Percentiles rank a stretch among this genome's conserved stretches.
phyloP scores from a whole-genome alignment of 2,797 vertebrate species.

The Takifugu ocellatus region DNA sequence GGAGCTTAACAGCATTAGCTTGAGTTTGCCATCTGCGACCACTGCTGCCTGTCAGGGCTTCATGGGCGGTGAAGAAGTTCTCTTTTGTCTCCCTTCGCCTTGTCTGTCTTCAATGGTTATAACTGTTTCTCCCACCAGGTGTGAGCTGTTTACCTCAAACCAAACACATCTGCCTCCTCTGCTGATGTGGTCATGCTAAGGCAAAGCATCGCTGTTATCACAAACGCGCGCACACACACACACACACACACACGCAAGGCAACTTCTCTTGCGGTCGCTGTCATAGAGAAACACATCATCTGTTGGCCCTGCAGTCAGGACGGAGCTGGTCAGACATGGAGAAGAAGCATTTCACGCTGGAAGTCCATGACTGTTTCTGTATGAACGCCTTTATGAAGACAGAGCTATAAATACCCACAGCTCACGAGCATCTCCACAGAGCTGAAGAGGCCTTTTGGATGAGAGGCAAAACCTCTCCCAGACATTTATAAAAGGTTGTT shows the following conservation, averaged over 20 bases:
- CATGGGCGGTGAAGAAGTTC: conserved; percentile 17
- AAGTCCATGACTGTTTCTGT: not conserved
- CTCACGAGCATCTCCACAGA: no score
- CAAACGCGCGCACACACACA: conserved; percentile 10
- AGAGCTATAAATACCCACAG: no score
- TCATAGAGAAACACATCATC: conserved; percentile 20
- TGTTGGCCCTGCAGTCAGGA: conserved; percentile 18
- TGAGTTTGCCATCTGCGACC: conserved; percentile 56
- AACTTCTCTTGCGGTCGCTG: conserved; percentile 17
- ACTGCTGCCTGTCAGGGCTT: conserved; percentile 46
- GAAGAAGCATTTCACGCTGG: conserved; percentile 6
- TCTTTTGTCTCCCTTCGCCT: conserved; percentile 12
- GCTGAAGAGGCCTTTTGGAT: no score
- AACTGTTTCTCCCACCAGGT: conserved; percentile 54
- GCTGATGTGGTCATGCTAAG: conserved; percentile 36
- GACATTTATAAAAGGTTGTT: no score
- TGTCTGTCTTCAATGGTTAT: conserved; percentile 32
- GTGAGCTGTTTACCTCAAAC: conserved; percentile 47
- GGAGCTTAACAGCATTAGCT: conserved; percentile 51
- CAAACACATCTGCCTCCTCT: conserved; percentile 58
- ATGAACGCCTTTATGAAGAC: no score
- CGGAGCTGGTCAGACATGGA: conserved; percentile 28
- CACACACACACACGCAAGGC: not conserved
- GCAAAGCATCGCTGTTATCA: conserved; percentile 26
- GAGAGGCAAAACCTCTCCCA: no score